phyloP scores from a whole-genome alignment of 2,113 vertebrate genomes.

The Opisthocomus hoazin region DNA sequence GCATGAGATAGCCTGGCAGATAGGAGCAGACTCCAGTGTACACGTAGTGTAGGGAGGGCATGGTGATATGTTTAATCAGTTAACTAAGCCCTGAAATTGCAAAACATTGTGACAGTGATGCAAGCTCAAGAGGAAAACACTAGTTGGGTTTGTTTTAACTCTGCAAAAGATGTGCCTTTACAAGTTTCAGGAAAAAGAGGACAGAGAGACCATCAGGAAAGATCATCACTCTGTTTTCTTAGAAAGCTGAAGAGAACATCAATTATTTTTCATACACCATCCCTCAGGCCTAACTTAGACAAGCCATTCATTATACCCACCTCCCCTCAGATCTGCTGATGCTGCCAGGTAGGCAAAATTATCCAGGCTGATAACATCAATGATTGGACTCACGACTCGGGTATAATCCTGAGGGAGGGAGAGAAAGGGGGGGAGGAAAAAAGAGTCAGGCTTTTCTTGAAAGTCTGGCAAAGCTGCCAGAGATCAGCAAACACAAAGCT shows the following conservation, averaged over 20 bases:
- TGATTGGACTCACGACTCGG: constrained; percentile 96
- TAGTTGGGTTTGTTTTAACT: not conserved
- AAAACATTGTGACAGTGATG: not conserved
- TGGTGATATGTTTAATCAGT: not conserved
- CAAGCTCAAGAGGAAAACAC: not conserved
- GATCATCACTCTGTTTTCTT: not conserved
- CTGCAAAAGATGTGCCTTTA: not conserved
- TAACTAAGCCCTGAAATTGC: not conserved
- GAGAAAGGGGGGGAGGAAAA: not conserved
- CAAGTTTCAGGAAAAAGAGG: not conserved
- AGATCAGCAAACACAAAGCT: not conserved
- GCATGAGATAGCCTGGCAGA: not conserved
- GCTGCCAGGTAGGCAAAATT: constrained; percentile 98
- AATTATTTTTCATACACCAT: not conserved
- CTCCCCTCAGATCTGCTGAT: constrained; percentile 95
- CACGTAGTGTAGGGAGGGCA: not conserved
- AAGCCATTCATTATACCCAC: constrained; percentile 68
- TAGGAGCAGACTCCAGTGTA: not conserved
- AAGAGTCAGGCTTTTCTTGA: not conserved
- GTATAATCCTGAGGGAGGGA: constrained; percentile 84
- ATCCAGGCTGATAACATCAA: constrained; percentile 99
- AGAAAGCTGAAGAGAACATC: not conserved
- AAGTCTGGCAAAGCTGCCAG: not conserved
- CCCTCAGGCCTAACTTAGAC: not conserved
- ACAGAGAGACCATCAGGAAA: not conserved